phyloP scores from a whole-genome alignment of 2,113 vertebrate genomes.

The Ancistrus triradiatus region DNA sequence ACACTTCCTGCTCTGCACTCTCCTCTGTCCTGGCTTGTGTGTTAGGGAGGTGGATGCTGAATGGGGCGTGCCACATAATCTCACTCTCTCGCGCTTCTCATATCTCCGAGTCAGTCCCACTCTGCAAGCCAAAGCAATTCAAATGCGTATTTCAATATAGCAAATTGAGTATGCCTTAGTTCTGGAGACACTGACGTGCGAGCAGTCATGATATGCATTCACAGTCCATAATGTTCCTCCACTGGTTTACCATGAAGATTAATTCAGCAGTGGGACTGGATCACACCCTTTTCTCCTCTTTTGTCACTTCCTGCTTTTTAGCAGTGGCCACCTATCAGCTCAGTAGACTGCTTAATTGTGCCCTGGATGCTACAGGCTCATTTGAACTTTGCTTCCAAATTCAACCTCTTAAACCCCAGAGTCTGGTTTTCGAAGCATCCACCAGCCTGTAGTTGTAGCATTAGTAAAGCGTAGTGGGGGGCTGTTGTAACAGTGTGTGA shows the following conservation, averaged over 20 bases:
- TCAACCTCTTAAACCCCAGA: too few species aligned
- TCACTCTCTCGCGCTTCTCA: too few species aligned
- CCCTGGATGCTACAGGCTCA: too few species aligned
- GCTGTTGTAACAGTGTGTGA: too few species aligned
- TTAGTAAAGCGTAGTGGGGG: constrained; percentile 6
- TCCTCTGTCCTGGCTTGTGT: constrained; percentile 4
- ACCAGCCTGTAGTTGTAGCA: neutral
- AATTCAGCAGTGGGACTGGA: constrained; percentile 28
- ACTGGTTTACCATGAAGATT: neutral
- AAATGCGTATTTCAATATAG: neutral
- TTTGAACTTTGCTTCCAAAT: neutral
- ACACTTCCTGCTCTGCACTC: neutral
- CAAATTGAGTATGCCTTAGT: too few species aligned
- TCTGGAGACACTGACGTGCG: too few species aligned
- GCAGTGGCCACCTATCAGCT: neutral
- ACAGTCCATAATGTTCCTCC: too few species aligned
- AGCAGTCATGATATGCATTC: too few species aligned
- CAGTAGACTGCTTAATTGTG: neutral
- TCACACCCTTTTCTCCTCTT: neutral
- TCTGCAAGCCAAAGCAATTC: neutral
- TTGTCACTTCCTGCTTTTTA: constrained; percentile 5
- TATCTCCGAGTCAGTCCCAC: constrained; percentile 32
- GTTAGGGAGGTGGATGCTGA: constrained; percentile 17
- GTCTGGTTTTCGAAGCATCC: constrained; percentile 6
- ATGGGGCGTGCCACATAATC: neutral